Evolutionary conservation across 2,888 invertebrate genomes (phyloP), one percentile per base, ranked within the genome.

Genomic region (Sclerodermus sp.): DNA sequence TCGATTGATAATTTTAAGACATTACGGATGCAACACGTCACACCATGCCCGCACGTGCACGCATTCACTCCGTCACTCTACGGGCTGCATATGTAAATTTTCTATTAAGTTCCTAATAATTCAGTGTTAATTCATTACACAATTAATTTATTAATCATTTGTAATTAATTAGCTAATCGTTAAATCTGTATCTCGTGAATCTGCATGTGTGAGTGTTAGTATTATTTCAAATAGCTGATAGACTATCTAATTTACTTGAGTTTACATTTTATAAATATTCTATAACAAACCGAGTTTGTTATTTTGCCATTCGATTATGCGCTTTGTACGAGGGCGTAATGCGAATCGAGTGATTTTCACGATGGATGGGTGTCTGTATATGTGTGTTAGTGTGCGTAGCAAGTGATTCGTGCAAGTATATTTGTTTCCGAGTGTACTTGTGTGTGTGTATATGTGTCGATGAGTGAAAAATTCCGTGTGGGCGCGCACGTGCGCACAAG

Each of bases 311-410:
- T 71, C 69, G 66, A 68, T 71, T 62, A 67, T 68, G 65, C 68
- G 62, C 56, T 64, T 72, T 72, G 71, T 71, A 70, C 72, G 68
- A 69, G 67, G 70, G 60, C 68, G 64, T 64, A 61, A 71, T 66
- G 66, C 60, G 60, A 71, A 71, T 69, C 69, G 66, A 69, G 64
- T 70, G 65, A 56, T 58, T 53, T 59, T 49, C 49, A 51, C 43
- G 53, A 43, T 49, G 47, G 48, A 54, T 45, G 45, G 45, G 45
- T 41, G 51, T 45, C 40, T 46, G 49, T 47, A 46, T 53, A 32
- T 44, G 43, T 45, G 42, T 50, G 32, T 41, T 39, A 41, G 45
- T 53, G 31, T 53, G 32, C 43, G n/a, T n/a, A n/a, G n/a, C n/a
- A n/a, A n/a, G n/a, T n/a, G n/a, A 40, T 50, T 48, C 40, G 48